A percentile compares a stretch with the other conserved stretches of the same genome.
These are phyloP conservation scores for Drosophila elegans DNA, from an alignment of 1,140 invertebrate species.

Conservation along the genomic window DNA sequence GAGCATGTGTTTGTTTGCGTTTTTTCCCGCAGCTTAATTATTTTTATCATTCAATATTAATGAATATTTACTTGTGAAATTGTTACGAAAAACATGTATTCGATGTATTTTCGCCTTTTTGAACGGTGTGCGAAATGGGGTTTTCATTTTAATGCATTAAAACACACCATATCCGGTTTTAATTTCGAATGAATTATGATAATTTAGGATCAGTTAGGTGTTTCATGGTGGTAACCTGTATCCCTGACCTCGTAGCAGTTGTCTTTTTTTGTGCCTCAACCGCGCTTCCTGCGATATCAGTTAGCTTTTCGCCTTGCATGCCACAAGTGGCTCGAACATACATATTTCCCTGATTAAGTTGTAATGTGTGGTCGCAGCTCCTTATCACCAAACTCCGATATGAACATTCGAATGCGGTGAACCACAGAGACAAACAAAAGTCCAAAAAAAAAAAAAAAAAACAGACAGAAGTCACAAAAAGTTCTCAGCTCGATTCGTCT, in stretches of 20 bases:
- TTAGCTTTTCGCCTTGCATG: not conserved
- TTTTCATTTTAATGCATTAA: no score
- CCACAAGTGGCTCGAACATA: slow-evolving; percentile 19
- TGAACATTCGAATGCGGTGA: slow-evolving; percentile 20
- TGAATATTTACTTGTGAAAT: not conserved
- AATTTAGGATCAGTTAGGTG: not conserved
- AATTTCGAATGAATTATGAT: not conserved
- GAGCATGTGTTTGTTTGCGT: slow-evolving; percentile 2
- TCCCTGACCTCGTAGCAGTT: not conserved
- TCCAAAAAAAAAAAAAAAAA: not conserved
- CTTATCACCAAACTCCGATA: slow-evolving; percentile 23
- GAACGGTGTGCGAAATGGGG: not conserved
- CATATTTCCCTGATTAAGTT: slow-evolving; percentile 14
- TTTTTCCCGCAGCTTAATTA: slow-evolving; percentile 8
- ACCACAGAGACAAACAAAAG: slow-evolving; percentile 25
- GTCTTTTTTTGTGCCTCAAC: not conserved
- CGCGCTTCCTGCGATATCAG: slow-evolving; percentile 24
- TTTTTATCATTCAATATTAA: slow-evolving; percentile 3
- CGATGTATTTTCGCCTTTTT: not conserved
- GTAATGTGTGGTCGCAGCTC: slow-evolving; percentile 9
- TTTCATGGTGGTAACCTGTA: not conserved
- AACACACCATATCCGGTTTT: not conserved
- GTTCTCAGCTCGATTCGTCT: slow-evolving; percentile 5
- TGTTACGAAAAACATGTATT: not conserved
- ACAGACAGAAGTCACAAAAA: not conserved